These are phyloP conservation scores for Gasterosteus aculeatus DNA, from an alignment of 2,113 vertebrate genomes.

Conservation along the genomic window DNA sequence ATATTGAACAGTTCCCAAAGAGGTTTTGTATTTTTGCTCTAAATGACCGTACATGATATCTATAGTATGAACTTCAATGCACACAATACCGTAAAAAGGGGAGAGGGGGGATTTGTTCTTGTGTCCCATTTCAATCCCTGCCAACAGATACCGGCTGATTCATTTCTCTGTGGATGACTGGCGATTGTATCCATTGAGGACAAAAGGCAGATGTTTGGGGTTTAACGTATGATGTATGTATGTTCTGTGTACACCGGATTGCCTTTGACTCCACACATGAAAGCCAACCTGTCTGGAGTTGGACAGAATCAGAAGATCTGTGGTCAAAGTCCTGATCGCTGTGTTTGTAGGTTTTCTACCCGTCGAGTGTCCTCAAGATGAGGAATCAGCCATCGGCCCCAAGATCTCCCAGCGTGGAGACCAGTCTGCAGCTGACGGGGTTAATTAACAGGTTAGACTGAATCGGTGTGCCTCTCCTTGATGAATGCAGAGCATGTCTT, in stretches of 20 bases:
- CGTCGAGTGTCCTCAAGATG: background rate
- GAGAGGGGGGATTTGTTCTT: no score
- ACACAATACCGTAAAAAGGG: background rate
- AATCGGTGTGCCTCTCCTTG: background rate
- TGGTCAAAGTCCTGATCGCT: background rate
- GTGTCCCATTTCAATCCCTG: background rate
- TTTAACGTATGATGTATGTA: background rate
- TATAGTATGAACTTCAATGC: background rate
- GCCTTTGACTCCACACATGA: background rate
- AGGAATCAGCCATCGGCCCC: background rate
- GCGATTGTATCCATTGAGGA: background rate
- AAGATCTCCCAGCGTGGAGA: background rate
- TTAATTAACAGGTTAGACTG: background rate
- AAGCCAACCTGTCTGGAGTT: constrained; percentile 3
- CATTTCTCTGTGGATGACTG: background rate
- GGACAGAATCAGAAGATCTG: background rate
- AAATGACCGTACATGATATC: background rate
- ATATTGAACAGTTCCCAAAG: background rate
- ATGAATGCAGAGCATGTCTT: background rate
- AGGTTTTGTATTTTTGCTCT: background rate
- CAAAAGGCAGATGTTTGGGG: background rate
- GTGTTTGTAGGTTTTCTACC: background rate
- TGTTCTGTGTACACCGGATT: background rate
- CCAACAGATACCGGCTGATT: background rate
- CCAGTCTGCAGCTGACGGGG: background rate